These are phyloP conservation scores for Gerris lacustris DNA, from an alignment of 2,888 invertebrate species.

Conservation along the genomic window DNA sequence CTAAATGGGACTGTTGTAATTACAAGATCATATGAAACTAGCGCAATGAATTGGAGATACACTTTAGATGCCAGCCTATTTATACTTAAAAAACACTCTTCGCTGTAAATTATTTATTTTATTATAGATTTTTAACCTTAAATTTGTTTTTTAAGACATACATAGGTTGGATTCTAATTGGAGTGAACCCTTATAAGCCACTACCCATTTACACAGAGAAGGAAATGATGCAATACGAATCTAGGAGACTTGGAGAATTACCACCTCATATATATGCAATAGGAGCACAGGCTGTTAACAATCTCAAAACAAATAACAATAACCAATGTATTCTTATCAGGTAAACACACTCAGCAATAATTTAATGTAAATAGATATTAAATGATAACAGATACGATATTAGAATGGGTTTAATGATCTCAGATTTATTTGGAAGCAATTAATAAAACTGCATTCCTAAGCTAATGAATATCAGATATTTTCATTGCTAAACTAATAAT, in stretches of 20 bases:
- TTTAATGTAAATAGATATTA: not conserved
- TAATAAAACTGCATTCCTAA: too few relatives aligned
- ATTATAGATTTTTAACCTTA: too few relatives aligned
- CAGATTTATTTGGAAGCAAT: too few relatives aligned
- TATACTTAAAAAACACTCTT: too few relatives aligned
- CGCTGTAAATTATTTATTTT: too few relatives aligned
- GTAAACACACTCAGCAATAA: conserved; percentile 55
- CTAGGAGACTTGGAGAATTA: conserved; percentile 75
- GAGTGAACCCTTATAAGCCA: conserved; percentile 87
- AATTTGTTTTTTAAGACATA: conserved; percentile 61
- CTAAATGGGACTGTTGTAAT: too few relatives aligned
- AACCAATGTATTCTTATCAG: conserved; percentile 87
- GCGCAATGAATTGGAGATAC: too few relatives aligned
- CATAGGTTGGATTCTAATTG: conserved; percentile 86
- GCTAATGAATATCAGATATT: too few relatives aligned
- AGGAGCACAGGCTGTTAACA: conserved; percentile 23
- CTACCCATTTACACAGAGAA: conserved; percentile 67
- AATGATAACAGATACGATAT: not conserved
- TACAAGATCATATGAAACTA: too few relatives aligned
- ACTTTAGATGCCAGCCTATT: too few relatives aligned
- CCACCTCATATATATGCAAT: conserved; percentile 72
- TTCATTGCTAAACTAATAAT: too few relatives aligned
- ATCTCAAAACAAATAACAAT: conserved; percentile 18
- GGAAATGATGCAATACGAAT: conserved; percentile 62
- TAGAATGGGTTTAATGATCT: not conserved